Base-by-base conservation (phyloP, 2,113 vertebrate genomes). In the Myrmecobius fasciatus region DNA sequence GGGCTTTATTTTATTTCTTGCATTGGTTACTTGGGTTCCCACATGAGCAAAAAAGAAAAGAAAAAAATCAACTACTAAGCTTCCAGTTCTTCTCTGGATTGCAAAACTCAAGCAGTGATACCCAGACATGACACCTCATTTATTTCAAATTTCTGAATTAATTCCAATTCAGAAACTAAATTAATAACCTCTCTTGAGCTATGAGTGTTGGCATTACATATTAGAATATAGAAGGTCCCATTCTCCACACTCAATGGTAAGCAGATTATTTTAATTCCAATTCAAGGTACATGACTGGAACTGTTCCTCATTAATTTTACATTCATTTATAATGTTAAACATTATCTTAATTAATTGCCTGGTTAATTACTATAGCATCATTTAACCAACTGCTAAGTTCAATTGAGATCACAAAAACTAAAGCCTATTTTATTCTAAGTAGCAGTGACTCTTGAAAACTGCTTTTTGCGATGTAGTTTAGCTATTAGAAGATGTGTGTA, bases 401-500 rank as follows among this genome's bases (percentile, higher is more conserved):
- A 48, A 28, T 51, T 8, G 93, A 93, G 67, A 89, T 54, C 56
- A 60, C 9, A 90, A n/a, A 28, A 54, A 43, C 17, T 43, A 43
- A 17, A 14, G n/a, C 3, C n/a, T 25, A 89, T 7, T 93, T 95
- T 92, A 94, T 97, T 49, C 90, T 93, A 96, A 94, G 8, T 83
- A 96, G 22, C 47, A 90, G 96, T 3, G 91, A 52, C 91, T 96
- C 94, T 94, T 89, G 95, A 98, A 98, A 97, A 8, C 28, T 88
- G 36, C 22, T 96, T 96, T 93, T 90, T 92, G 28, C 4, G 95
- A 97, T 97, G 92, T 94, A 97, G 89, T 92, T 97, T 95, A 95
- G 95, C 92, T 83, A 97, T 95, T 98, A 98, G 90, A 97, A 96
- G 28, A 91, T 95, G 90, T 83, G 36, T 75, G 1, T n/a, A 4